Conservation (phyloP, 2,797 vertebrate genomes). For the Pterois miles region DNA sequence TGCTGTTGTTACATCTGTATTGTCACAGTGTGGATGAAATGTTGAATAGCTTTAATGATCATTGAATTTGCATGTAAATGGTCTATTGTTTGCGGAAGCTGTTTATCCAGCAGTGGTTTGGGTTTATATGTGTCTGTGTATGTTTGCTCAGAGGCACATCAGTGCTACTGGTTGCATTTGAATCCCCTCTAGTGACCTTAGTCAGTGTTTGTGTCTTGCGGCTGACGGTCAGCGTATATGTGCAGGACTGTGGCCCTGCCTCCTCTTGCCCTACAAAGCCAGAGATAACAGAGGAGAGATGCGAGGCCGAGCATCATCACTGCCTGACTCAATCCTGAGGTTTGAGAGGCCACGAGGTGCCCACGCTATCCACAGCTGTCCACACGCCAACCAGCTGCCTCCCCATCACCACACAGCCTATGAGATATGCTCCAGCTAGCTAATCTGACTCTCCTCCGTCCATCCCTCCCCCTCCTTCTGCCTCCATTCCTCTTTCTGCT, state of each 20-base stretch:
- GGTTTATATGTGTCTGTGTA: background rate
- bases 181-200: constrained; percentile 45
- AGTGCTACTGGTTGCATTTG: constrained; percentile 20
- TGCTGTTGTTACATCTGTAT: background rate
- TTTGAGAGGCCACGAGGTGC: constrained; percentile 39
- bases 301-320: constrained; percentile 38
- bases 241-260: constrained; percentile 53
- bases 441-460: constrained; percentile 54
- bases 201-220: constrained; percentile 47
- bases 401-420: constrained; percentile 48
- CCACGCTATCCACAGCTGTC: constrained; percentile 56
- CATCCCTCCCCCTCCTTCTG: constrained; percentile 24
- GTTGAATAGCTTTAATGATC: background rate
- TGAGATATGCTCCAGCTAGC: constrained; percentile 58
- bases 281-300: constrained; percentile 19
- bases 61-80: background rate
- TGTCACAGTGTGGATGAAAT: background rate
- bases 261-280: constrained; percentile 46
- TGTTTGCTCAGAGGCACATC: constrained; percentile 9
- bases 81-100: background rate
- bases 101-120: background rate
- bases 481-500: constrained; percentile 56
- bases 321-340: constrained; percentile 36
- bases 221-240: constrained; percentile 45
- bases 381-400: constrained; percentile 58